A percentile compares a stretch with the other conserved stretches of the same genome.
Conservation (phyloP, 2,797 vertebrate species). For the Lates japonicus region DNA sequence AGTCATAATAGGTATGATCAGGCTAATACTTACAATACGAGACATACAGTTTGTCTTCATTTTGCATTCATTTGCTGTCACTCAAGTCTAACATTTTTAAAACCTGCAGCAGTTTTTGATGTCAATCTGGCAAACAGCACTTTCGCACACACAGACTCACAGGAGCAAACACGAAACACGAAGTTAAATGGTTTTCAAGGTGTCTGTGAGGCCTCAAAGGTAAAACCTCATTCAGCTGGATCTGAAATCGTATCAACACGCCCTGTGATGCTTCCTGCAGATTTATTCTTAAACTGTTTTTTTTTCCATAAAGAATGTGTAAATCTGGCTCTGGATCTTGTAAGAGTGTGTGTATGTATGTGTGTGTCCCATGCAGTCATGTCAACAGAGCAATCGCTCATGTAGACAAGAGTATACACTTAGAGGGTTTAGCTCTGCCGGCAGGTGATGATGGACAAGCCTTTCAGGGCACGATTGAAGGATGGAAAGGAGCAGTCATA, state of each 20-base stretch:
- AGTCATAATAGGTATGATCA: background rate
- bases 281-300: conserved; percentile 72
- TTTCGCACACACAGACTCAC: conserved; percentile 27
- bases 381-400: conserved; percentile 84
- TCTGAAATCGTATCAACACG: conserved; percentile 71
- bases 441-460: conserved; percentile 81
- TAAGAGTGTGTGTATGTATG: conserved; percentile 45
- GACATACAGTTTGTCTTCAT: background rate
- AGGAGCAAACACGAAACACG: conserved; percentile 36
- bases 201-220: conserved; percentile 69
- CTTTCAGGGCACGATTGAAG: conserved; percentile 69
- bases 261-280: conserved; percentile 74
- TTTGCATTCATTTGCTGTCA: conserved; percentile 16
- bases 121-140: conserved; percentile 31
- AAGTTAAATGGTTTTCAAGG: conserved; percentile 72
- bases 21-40: conserved; percentile 20
- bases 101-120: conserved; percentile 26
- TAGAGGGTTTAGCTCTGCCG: conserved; percentile 75
- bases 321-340: conserved; percentile 71
- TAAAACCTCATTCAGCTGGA: conserved; percentile 64
- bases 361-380: conserved; percentile 74
- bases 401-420: conserved; percentile 74
- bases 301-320: conserved; percentile 68
- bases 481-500: conserved; percentile 44
- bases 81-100: conserved; percentile 18